phyloP scores from a whole-genome alignment of 1,140 invertebrate genomes.

The Alviniconcha marisindica region DNA sequence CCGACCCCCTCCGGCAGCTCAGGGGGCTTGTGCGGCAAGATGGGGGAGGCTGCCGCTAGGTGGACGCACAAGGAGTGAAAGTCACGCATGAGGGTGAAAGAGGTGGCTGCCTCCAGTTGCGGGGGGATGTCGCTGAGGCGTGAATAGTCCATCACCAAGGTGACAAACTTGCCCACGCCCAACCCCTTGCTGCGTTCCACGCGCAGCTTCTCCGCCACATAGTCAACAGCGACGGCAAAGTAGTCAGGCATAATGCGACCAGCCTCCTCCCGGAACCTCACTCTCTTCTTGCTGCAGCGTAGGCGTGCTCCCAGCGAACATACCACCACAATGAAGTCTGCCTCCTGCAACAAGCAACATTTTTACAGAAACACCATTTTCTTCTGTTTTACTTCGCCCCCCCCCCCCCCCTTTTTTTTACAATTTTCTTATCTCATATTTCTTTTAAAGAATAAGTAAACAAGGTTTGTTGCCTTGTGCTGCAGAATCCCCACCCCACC shows the following conservation, averaged over 20 bases:
- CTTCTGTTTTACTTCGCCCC: too few relatives aligned
- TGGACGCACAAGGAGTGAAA: conserved; percentile 63
- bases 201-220: conserved; percentile 72
- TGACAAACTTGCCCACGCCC: conserved; percentile 64
- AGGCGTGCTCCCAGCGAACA: conserved; percentile 70
- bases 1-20: conserved; percentile 54
- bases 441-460: too few relatives aligned
- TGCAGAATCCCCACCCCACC: too few relatives aligned
- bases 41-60: conserved; percentile 56
- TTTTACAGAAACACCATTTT: too few relatives aligned
- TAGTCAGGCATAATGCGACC: conserved; percentile 66
- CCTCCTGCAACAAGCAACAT: conserved; percentile 54
- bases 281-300: conserved; percentile 68
- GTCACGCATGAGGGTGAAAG: conserved; percentile 70
- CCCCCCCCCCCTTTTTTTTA: too few relatives aligned
- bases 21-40: conserved; percentile 48
- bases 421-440: neutral
- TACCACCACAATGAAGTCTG: conserved; percentile 70
- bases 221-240: conserved; percentile 71
- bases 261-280: conserved; percentile 59
- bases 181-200: conserved; percentile 66
- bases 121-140: conserved; percentile 68
- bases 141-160: conserved; percentile 69
- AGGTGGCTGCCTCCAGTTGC: conserved; percentile 64
- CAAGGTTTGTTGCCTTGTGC: too few relatives aligned